Evolutionary conservation across 2,888 invertebrate species (phyloP).

Genomic region (Melanotus villosus): DNA sequence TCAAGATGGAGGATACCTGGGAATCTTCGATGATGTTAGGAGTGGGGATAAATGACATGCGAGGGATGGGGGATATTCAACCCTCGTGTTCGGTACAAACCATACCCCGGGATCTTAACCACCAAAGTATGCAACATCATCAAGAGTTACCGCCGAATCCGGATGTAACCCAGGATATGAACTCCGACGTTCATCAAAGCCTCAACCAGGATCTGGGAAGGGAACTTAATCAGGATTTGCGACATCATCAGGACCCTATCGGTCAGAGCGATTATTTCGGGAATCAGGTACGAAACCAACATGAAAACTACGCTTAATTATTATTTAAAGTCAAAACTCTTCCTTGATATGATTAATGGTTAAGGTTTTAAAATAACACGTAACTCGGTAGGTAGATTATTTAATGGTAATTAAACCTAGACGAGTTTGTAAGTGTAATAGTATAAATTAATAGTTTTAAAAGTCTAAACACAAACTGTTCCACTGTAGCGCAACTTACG

Average conservation of each 20-base stretch:
- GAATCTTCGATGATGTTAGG: constrained; percentile 68
- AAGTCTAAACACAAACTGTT: constrained; percentile 11
- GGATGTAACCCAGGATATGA: constrained; percentile 54
- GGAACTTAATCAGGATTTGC: constrained; percentile 57
- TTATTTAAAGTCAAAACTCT: no score
- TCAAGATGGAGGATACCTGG: constrained; percentile 68
- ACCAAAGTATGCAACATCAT: constrained; percentile 58
- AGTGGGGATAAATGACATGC: constrained; percentile 64
- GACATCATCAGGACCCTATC: constrained; percentile 56
- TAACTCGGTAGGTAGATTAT: constrained; percentile 36
- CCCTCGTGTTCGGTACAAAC: constrained; percentile 54
- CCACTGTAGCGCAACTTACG: constrained; percentile 6
- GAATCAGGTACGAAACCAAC: constrained; percentile 59
- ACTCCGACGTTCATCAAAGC: constrained; percentile 59
- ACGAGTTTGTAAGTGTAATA: constrained; percentile 24
- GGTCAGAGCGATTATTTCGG: constrained; percentile 60
- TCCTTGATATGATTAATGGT: constrained; percentile 28
- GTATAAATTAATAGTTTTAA: constrained; percentile 30
- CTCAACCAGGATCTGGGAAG: constrained; percentile 61
- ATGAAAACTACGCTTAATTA: no score
- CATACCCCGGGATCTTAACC: constrained; percentile 57
- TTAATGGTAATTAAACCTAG: constrained; percentile 37
- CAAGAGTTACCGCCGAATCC: constrained; percentile 53
- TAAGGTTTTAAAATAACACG: constrained; percentile 31
- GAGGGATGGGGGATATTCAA: constrained; percentile 62